Percentiles rank a stretch among this genome's conserved stretches.
phyloP scores from a whole-genome alignment of 2,797 vertebrate species.

The Acipenser transmontanus region DNA sequence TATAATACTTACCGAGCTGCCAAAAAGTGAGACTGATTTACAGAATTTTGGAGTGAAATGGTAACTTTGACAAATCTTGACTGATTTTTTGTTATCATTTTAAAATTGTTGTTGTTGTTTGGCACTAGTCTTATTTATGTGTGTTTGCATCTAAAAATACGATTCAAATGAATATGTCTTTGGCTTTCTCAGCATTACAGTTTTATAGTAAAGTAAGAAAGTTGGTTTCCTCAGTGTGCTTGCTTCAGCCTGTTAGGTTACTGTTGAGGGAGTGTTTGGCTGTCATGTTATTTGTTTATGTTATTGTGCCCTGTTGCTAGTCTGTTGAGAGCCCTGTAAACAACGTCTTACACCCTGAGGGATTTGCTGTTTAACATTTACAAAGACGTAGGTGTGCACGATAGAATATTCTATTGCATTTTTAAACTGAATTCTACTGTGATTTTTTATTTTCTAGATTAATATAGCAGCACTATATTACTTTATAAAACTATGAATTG shows the following conservation, averaged over 20 bases:
- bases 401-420: constrained; percentile 21
- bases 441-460: constrained; percentile 27
- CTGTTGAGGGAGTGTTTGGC: constrained; percentile 54
- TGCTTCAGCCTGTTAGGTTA: too few relatives aligned
- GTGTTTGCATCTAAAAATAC: neutral
- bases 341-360: constrained; percentile 28
- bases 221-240: constrained; percentile 8
- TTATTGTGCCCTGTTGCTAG: constrained; percentile 43
- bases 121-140: too few relatives aligned
- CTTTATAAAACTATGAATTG: too few relatives aligned
- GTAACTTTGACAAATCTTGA: too few relatives aligned
- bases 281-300: constrained; percentile 59
- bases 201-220: neutral
- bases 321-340: constrained; percentile 47
- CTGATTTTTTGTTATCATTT: too few relatives aligned
- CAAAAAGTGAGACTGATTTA: too few relatives aligned
- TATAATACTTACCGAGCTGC: too few relatives aligned
- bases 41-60: too few relatives aligned
- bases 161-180: neutral
- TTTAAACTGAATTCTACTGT: constrained; percentile 31
- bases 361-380: constrained; percentile 33
- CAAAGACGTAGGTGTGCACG: constrained; percentile 28
- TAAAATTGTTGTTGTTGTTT: too few relatives aligned
- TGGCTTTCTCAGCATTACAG: neutral
- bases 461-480: too few relatives aligned